Base-by-base conservation (phyloP, 1,140 invertebrate genomes). In the Heliothis subflexa region DNA sequence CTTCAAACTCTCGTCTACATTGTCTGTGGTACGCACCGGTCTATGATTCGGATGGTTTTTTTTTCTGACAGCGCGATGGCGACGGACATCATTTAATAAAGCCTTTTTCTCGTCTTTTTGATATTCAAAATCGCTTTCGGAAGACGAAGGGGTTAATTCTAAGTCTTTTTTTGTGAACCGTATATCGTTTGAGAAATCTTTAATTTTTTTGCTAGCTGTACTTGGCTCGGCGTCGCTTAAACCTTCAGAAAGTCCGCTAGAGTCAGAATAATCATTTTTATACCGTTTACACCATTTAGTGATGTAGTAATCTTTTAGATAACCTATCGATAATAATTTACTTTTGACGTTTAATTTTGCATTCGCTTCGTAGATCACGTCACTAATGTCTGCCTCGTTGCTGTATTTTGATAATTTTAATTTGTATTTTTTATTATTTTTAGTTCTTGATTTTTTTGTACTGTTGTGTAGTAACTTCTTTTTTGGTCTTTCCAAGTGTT, bases 1-100 rank as follows among this genome's bases (percentile, higher is more conserved):
- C 64, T 86, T 86, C 16, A 92, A 74, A 79, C 92, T 91, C 78
- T 95, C 94, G 74, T 95, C 92, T 74, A 84, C 85, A 75, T 87
- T 89, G 40, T 91, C 91, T 86, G 83, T 86, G 78, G 28, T 1
- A 1, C 14, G 25, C 4, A 81, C 76, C 0, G 81, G 73, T 40
- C 80, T 80, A 83, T 87, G 88, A 21, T 64, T 80, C 5, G 89
- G 90, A 78, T 86, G 66, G 62, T 92, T 89, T 73, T 91, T 91
- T 76, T 85, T 90, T 72, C 89, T 89, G n/a, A 80, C 81, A 3
- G 81, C 90, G 81, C 92, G 86, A 47, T 91, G 85, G 3, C 86
- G 78, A 7, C 91, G 82, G 3, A 90, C 81, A 62, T 93, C 90
- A 45, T 91, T 87, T 0, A 93, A 59, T 49, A 91, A 62, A 11